Base-by-base conservation (phyloP, 2,797 vertebrate genomes). In the Phylloscopus collybita region DNA sequence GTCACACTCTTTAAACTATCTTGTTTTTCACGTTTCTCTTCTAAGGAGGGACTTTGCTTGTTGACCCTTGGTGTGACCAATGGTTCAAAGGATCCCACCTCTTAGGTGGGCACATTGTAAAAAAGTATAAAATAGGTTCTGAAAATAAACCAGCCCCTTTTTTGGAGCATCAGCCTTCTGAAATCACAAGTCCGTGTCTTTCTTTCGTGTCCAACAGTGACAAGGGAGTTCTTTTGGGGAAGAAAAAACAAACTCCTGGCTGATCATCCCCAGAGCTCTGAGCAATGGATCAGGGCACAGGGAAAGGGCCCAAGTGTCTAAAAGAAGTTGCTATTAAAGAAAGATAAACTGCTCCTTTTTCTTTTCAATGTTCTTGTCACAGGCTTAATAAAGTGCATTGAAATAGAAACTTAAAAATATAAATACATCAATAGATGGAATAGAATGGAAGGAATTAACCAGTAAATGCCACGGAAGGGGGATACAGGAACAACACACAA, bases 361-460 rank as follows among this genome's bases (percentile, higher is more conserved):
- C 26, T 54, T 59, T 20, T 9, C 67, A 61, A 16, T 13, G 16
- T 30, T 78, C 22, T 54, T 67, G 49, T 54, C 50, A n/a, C 2
- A 12, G 0, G 1, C 21, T 69, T 60, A 62, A 34, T 15, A 61
- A 66, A 72, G 36, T 1, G 1, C 10, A 30, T 2, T 2, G 11
- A 72, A 42, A 25, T 13, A 30, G 2, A 42, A 25, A 36, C 13
- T 3, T 8, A 40, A 54, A 76, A 47, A 36, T 10, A 30, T 6
- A 29, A 36, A 40, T 4, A 18, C 15, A 45, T 6, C 13, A 74
- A 32, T 18, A 18, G 3, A 42, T 3, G 1, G 2, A 36, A 51
- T 1, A 57, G 26, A 80, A 34, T 9, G 18, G 65, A 26, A 50
- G 6, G 25, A 64, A 71, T 22, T 44, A 30, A 40, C 1, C 3